Conservation (phyloP, 92 coral and sea anemone species). For the Micromussa lordhowensis region DNA sequence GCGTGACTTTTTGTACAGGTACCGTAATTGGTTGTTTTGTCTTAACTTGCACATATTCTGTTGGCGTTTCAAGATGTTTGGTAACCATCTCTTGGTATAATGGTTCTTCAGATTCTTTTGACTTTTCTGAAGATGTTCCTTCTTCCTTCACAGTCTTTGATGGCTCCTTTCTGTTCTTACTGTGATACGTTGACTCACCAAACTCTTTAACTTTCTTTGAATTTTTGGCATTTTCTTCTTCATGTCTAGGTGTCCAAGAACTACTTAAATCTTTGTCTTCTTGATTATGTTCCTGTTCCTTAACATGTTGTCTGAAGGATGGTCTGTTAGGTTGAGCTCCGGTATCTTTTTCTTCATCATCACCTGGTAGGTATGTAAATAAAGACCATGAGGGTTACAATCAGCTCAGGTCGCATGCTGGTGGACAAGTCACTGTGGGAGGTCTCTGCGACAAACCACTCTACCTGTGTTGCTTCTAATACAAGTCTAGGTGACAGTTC, state of each 20-base stretch:
- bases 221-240: background rate
- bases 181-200: constrained; percentile 15
- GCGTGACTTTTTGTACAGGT: background rate
- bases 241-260: constrained; percentile 18
- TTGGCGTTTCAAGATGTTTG: constrained; percentile 7
- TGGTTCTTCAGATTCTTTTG: constrained; percentile 2
- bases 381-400: background rate
- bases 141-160: background rate
- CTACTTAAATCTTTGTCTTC: constrained; percentile 11
- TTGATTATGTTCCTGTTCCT: constrained; percentile 4
- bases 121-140: background rate
- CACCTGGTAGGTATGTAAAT: background rate
- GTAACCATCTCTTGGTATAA: background rate
- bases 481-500: too few relatives aligned
- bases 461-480: too few relatives aligned
- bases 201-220: background rate
- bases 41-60: constrained; percentile 1
- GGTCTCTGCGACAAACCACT: too few relatives aligned
- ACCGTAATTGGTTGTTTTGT: background rate
- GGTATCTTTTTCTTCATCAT: constrained; percentile 9
- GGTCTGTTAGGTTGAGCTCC: background rate
- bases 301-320: background rate
- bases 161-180: constrained; percentile 4
- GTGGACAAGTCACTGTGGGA: too few relatives aligned
- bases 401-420: too few relatives aligned